phyloP scores from a whole-genome alignment of 2,888 invertebrate species.

The Cylloceria caligata region DNA sequence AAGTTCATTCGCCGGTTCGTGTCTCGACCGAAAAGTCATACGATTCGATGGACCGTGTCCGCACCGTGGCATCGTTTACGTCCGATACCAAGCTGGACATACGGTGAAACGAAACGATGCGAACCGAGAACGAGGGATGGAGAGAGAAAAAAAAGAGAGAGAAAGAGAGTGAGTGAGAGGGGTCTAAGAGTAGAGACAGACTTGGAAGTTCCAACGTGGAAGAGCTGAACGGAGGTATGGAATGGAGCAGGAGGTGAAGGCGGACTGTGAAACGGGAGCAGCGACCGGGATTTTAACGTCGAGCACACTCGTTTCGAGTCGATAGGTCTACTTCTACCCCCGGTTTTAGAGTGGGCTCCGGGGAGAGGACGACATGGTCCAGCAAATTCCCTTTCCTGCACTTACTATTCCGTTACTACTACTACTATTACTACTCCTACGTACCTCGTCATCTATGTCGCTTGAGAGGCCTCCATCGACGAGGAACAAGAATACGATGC shows the following conservation, averaged over 20 bases:
- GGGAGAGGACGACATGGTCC: slow-evolving; percentile 75
- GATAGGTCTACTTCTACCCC: slow-evolving; percentile 79
- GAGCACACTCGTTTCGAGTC: slow-evolving; percentile 81
- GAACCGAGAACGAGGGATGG: slow-evolving; percentile 58
- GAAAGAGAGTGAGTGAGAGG: slow-evolving; percentile 20
- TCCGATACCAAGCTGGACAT: slow-evolving; percentile 72
- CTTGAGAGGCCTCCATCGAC: slow-evolving; percentile 67
- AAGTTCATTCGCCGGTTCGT: slow-evolving; percentile 61
- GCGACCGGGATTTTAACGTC: slow-evolving; percentile 80
- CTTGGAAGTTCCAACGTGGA: slow-evolving; percentile 58
- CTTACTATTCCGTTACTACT: slow-evolving; percentile 41
- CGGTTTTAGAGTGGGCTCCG: slow-evolving; percentile 56
- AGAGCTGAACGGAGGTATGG: slow-evolving; percentile 44
- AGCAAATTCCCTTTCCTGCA: slow-evolving; percentile 73
- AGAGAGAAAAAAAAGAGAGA: slow-evolving; percentile 37
- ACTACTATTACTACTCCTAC: slow-evolving; percentile 37
- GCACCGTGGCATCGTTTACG: slow-evolving; percentile 78
- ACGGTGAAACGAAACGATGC: slow-evolving; percentile 63
- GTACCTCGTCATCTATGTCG: slow-evolving; percentile 71
- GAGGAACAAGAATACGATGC: slow-evolving; percentile 66
- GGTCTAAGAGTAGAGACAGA: slow-evolving; percentile 53
- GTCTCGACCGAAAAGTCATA: slow-evolving; percentile 76
- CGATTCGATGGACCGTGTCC: slow-evolving; percentile 78
- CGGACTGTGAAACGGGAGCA: slow-evolving; percentile 77
- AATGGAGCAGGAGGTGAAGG: slow-evolving; percentile 51